These are phyloP conservation scores for Drosophila paracracens DNA, from an alignment of 2,888 invertebrate genomes.

Conservation along the genomic window DNA sequence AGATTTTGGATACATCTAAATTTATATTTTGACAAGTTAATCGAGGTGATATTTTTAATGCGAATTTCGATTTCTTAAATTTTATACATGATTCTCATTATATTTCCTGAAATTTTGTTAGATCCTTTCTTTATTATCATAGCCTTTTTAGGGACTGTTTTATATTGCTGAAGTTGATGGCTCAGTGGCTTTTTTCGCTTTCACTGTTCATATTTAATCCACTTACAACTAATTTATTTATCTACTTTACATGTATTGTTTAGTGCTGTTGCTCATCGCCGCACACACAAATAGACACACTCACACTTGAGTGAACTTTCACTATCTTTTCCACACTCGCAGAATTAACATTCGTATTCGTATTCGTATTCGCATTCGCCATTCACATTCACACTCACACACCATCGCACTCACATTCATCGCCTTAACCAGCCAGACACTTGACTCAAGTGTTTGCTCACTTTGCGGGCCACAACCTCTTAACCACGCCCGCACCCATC, in stretches of 20 bases:
- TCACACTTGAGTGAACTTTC: conserved; percentile 64
- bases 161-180: neutral
- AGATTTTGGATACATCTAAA: neutral
- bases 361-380: conserved; percentile 34
- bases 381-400: conserved; percentile 38
- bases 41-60: neutral
- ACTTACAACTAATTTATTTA: conserved; percentile 40
- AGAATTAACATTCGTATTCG: conserved; percentile 34
- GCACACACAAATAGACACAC: neutral
- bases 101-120: neutral
- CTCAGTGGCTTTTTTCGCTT: neutral
- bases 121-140: neutral
- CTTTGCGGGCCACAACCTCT: conserved; percentile 68
- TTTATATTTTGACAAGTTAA: neutral
- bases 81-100: neutral
- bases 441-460: conserved; percentile 78
- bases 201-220: conserved; percentile 22
- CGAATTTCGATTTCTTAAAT: neutral
- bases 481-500: conserved; percentile 17
- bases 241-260: conserved; percentile 48
- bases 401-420: conserved; percentile 37
- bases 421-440: conserved; percentile 73
- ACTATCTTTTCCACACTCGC: conserved; percentile 31
- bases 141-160: neutral
- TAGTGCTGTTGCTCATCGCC: conserved; percentile 26